Evolutionary conservation across 2,113 vertebrate species (phyloP), one percentile per base, ranked within the genome.

Genomic region (Gulo gulo): DNA sequence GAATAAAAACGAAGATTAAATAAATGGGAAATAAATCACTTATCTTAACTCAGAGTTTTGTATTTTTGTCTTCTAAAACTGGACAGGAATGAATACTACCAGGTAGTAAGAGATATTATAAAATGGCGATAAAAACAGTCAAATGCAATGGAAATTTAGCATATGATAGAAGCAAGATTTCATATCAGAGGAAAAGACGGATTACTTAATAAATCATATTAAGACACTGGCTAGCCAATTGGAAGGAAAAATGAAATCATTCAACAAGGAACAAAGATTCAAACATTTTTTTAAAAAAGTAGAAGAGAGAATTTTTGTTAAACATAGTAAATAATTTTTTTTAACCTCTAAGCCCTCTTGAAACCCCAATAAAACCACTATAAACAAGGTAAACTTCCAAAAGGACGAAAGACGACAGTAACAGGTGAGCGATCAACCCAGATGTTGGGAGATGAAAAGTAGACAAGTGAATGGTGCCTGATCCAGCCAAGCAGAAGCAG

Each of bases 21-120:
- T 87, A 94, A 47, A 20, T 47, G 34, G 11, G 29, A 83, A 90
- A 55, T 84, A 93, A 90, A 73, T 31, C 8, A 6, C 59, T 96
- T 71, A 80, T 71, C 91, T 67, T 92, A 76, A 84, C 55, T 92
- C 34, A 76, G 52, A 86, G 21, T 80, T 96, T 92, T 69, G 73
- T 91, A 95, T 89, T 5, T 36, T 5, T 89, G 83, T 82, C 63
- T 97, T 92, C 65, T 89, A 96, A 94, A 95, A 76, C 12, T 84
- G 29, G 45, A 85, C 20, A 79, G 29, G 23, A 96, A 82, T 85
- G 71, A 88, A 26, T 61, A 83, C 55, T 85, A 74, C 12, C 36
- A 93, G 26, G 50, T 16, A 95, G 31, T 59, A 88, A 88, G 52
- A 88, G 16, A 83, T 65, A 96, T 39, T 26, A 16, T 59, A 69